Conservation (phyloP, 2,797 vertebrate species). For the Danio jaintianensis region DNA sequence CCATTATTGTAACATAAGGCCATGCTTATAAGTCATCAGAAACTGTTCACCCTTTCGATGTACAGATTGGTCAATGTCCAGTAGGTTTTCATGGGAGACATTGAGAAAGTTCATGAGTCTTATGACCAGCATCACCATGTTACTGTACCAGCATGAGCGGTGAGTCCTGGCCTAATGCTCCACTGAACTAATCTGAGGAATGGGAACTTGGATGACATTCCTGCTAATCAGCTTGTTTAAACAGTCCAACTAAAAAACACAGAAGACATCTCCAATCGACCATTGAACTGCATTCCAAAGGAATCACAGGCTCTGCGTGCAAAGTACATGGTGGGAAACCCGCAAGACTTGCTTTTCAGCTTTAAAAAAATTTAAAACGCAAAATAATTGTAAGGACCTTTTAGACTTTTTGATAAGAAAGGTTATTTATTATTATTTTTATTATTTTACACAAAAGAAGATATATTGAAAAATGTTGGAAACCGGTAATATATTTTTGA, state of each 20-base stretch:
- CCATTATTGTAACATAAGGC: no score
- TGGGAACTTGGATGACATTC: conserved; percentile 24
- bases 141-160: conserved; percentile 19
- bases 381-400: background rate
- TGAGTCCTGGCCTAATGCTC: background rate
- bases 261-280: conserved; percentile 5
- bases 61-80: conserved; percentile 2
- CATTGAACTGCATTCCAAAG: conserved; percentile 5
- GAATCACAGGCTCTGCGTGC: background rate
- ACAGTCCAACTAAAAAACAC: conserved; percentile 5
- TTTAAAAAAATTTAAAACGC: background rate
- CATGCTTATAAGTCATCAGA: no score
- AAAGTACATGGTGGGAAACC: background rate
- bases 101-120: conserved; percentile 18
- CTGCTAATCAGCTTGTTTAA: conserved; percentile 3
- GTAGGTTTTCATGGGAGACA: background rate
- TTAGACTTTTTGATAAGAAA: background rate
- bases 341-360: background rate
- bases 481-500: no score
- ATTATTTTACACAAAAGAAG: no score
- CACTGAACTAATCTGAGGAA: conserved; percentile 30
- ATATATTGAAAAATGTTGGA: no score
- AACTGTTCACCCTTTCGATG: background rate
- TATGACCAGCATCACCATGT: conserved; percentile 6
- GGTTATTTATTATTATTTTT: no score